phyloP scores from a whole-genome alignment of 2,113 vertebrate species.

The Cololabis saira region DNA sequence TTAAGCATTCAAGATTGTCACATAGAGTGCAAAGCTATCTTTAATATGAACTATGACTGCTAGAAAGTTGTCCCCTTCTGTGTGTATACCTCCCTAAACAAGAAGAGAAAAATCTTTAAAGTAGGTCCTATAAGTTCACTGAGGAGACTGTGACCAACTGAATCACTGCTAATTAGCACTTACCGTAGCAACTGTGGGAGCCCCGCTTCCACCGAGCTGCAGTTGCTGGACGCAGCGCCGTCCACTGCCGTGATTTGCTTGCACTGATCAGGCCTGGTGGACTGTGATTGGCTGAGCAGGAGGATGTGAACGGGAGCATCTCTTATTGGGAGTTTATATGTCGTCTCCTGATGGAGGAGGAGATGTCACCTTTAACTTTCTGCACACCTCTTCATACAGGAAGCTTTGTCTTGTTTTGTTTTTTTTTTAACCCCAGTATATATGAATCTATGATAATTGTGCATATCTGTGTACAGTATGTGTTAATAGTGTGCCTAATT shows the following conservation, averaged over 20 bases:
- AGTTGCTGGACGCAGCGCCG: constrained; percentile 19
- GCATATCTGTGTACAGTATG: constrained; percentile 95
- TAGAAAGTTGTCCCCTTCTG: background rate
- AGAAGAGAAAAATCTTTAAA: background rate
- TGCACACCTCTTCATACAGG: constrained; percentile 61
- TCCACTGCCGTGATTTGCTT: constrained; percentile 56
- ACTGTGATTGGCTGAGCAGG: constrained; percentile 42
- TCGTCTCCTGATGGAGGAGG: constrained; percentile 5
- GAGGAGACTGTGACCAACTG: constrained; percentile 44
- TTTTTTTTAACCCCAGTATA: constrained; percentile 76
- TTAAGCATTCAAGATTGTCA: constrained; percentile 41
- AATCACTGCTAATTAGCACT: constrained; percentile 71
- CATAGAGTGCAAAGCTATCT: constrained; percentile 28
- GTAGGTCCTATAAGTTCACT: constrained; percentile 26
- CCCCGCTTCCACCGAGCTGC: constrained; percentile 32
- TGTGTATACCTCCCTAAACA: background rate
- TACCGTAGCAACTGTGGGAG: constrained; percentile 65
- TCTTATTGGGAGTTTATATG: constrained; percentile 10
- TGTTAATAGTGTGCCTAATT: constrained; percentile 98
- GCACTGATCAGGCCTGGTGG: constrained; percentile 50
- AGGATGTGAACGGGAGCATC: constrained; percentile 47
- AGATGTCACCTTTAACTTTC: constrained; percentile 61
- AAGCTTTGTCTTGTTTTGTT: constrained; percentile 54
- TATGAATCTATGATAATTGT: constrained; percentile 89
- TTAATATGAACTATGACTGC: background rate